Base-by-base conservation (phyloP, 2,797 vertebrate species). In the Acrocephalus scirpaceus region DNA sequence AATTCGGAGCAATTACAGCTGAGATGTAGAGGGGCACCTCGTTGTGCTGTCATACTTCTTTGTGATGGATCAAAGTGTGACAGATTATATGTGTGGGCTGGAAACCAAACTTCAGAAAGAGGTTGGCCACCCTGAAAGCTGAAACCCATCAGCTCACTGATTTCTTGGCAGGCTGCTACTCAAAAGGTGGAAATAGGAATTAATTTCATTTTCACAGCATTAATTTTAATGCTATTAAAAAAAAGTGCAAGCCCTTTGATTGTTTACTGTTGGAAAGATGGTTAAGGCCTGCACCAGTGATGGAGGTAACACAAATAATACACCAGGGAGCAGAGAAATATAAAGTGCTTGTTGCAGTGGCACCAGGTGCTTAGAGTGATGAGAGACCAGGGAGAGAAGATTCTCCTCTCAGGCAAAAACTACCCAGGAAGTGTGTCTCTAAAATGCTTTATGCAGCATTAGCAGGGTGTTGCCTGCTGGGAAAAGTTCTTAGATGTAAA, bases 1-100 rank as follows among this genome's bases (percentile, higher is more conserved):
- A 96, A 92, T 56, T 61, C 66, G 62, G 10, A 78, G 47, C 58
- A 91, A 88, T 88, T 93, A 75, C 36, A 73, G 70, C 56, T 60
- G 50, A 91, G 82, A 58, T 45, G 32, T 29, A 58, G 44, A 69
- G 48, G 26, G 58, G 51, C 20, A 53, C 13, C 62, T 81, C 1
- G 0, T 61, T 5, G 2, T 64, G 44, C 56, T 91, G 90, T 84
- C 87, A 66, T 10, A 30, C 8, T 81, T 90, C 87, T 88, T 64
- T 2, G 5, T 8, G 6, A 26, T 19, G 51, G 21, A 71, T 91
- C 73, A 93, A 86, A 91, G 51, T 15, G 17, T 75, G 87, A 75
- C 36, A 64, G 71, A 27, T 61, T 74, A 26, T 47, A 3, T 58
- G 40, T 10, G 27, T 8, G 30, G 54, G 32, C 30, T 89, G 69